Conservation (phyloP, 2,797 vertebrate genomes). For the Heteromormyrus szaboi region DNA sequence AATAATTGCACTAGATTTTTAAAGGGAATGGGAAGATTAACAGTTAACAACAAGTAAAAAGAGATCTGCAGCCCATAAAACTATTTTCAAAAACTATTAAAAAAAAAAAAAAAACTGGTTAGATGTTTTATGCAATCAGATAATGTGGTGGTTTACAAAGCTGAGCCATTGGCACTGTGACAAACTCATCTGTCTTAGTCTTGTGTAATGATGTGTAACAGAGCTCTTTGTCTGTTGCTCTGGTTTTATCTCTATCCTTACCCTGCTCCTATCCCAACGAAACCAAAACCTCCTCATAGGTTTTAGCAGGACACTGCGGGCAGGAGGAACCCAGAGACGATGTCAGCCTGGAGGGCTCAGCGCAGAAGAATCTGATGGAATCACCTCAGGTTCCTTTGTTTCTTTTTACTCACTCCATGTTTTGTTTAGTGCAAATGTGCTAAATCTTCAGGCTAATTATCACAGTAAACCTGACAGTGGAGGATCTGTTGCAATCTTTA, state of each 20-base stretch:
- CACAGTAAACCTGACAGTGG: not conserved
- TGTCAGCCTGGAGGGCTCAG: slow-evolving; percentile 64
- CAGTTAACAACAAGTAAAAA: not conserved
- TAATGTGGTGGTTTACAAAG: not conserved
- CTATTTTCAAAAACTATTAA: not conserved
- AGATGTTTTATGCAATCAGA: not conserved
- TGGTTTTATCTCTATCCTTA: not conserved
- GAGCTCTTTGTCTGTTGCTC: not conserved
- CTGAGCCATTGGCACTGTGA: not conserved
- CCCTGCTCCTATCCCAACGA: slow-evolving; percentile 16
- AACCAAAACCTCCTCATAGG: slow-evolving; percentile 44
- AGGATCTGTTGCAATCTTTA: not conserved
- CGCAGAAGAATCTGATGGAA: slow-evolving; percentile 68
- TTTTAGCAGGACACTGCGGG: slow-evolving; percentile 41
- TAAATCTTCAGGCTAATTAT: not conserved
- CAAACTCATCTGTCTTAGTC: not conserved
- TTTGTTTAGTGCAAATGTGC: not conserved
- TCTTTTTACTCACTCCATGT: not conserved
- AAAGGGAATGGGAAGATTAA: not conserved
- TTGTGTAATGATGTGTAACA: not conserved
- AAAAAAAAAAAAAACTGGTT: not conserved
- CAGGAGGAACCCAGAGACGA: slow-evolving; percentile 59
- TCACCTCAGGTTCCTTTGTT: slow-evolving; percentile 66
- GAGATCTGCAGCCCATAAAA: not conserved
- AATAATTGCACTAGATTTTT: not conserved